Base-by-base conservation (phyloP, 2,888 invertebrate genomes). In the Dioctria linearis region DNA sequence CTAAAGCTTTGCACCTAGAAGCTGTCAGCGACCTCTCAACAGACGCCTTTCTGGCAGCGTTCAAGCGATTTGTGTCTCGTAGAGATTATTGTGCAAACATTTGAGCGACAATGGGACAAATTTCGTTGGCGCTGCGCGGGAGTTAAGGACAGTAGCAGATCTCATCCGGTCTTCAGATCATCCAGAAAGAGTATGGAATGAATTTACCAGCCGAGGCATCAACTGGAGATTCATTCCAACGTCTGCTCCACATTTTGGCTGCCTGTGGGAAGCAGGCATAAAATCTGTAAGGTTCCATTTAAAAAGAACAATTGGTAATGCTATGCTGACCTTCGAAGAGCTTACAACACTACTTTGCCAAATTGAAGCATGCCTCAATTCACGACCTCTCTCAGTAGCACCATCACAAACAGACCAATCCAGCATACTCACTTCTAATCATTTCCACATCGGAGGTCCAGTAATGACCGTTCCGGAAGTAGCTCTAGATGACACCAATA, bases 181-280 rank as follows among this genome's bases (percentile, higher is more conserved):
- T 25, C 2, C 1, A 8, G 8, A 37, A 2, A 4, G 0, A 8
- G 8, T 61, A 6, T 6, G 8, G 4, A 2, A 5, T 3, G 46
- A 46, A 46, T 46, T 46, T 5, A 46, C 4, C 46, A 46, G 8
- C 46, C 46, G 8, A 46, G 46, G 46, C 46, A 40, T 65, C 42
- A 8, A 85, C 43, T 40, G 65, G 65, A 39, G 3, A 3, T 88
- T 86, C 57, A 86, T 83, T 59, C 85, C 86, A 3, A 85, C 86
- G 3, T 63, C 67, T 9, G 80, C 85, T 9, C 85, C 86, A 2
- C 85, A 86, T 79, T 85, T 85, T 78, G 86, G 86, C 3, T 86
- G 86, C 3, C 61, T 86, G n/a, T n/a, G n/a, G n/a, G n/a, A n/a
- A n/a, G n/a, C n/a, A n/a, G n/a, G n/a, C n/a, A n/a, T n/a, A n/a